Conservation (phyloP, 2,797 vertebrate genomes). For the Discoglossus pictus region DNA sequence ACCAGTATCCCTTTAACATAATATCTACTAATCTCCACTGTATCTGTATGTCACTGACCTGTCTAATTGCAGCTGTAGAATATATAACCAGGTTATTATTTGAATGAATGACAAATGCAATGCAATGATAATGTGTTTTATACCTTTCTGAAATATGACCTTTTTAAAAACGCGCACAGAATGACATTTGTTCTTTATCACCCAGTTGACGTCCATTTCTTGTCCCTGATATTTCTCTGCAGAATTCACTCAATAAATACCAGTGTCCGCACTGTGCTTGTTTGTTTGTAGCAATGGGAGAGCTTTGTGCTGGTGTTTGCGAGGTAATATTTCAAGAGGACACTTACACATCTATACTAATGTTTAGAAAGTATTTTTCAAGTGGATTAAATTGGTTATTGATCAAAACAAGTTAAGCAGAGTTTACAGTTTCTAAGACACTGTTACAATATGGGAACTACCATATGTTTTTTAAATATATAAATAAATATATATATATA, state of each 20-base stretch:
- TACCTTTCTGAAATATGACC: conserved; percentile 42
- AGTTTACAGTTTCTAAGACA: no score
- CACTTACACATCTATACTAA: conserved; percentile 6
- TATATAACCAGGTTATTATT: conserved; percentile 28
- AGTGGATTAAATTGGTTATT: no score
- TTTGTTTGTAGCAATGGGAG: conserved; percentile 17
- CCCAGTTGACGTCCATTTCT: conserved; percentile 26
- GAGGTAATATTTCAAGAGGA: neutral
- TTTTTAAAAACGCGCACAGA: conserved; percentile 42
- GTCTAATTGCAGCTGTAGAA: conserved; percentile 36
- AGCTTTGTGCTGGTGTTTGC: conserved; percentile 20
- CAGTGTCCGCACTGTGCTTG: conserved; percentile 11
- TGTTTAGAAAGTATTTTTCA: no score
- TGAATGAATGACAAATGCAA: conserved; percentile 39
- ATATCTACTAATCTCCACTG: no score
- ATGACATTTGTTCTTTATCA: conserved; percentile 47
- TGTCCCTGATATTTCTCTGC: conserved; percentile 42
- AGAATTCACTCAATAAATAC: conserved; percentile 40
- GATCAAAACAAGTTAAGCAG: no score
- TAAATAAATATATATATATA: no score
- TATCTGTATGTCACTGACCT: conserved; percentile 32
- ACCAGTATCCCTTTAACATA: no score
- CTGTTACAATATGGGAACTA: no score
- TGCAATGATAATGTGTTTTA: conserved; percentile 31
- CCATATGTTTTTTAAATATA: no score